Evolutionary conservation across 2,113 vertebrate genomes (phyloP).

Genomic region (Sander lucioperca): DNA sequence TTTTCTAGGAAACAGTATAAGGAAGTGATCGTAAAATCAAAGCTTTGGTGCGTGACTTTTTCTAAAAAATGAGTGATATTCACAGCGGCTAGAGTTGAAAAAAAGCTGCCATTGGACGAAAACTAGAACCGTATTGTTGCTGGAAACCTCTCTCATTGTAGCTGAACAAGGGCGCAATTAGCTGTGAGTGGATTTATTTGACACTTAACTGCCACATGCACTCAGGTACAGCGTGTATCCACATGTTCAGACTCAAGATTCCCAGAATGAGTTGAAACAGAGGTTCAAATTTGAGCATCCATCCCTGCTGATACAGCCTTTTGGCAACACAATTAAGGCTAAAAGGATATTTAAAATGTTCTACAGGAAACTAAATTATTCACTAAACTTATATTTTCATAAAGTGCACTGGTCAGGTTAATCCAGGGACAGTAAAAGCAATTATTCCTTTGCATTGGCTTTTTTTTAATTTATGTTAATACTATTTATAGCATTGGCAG

Average conservation of each 20-base stretch:
- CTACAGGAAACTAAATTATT: slow-evolving; percentile 56
- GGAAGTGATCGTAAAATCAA: slow-evolving; percentile 18
- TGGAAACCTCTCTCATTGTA: not conserved
- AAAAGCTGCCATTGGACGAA: not conserved
- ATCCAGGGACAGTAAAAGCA: slow-evolving; percentile 36
- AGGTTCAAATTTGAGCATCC: slow-evolving; percentile 14
- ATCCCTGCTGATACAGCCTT: slow-evolving; percentile 9
- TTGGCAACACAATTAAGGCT: slow-evolving; percentile 23
- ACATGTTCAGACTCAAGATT: not conserved
- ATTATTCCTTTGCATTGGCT: slow-evolving; percentile 19
- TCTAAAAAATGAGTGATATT: slow-evolving; percentile 5
- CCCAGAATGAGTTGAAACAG: not conserved
- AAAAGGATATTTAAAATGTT: slow-evolving; percentile 33
- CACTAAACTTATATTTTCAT: slow-evolving; percentile 19
- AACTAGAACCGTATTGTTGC: not conserved
- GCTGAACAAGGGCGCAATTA: slow-evolving; percentile 1
- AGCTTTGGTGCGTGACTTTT: not conserved
- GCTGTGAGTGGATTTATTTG: slow-evolving; percentile 25
- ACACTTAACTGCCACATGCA: slow-evolving; percentile 10
- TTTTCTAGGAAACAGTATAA: slow-evolving; percentile 13
- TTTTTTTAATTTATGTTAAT: slow-evolving; percentile 4
- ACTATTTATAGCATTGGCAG: not conserved
- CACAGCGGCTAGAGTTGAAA: not conserved
- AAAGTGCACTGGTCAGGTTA: slow-evolving; percentile 43
- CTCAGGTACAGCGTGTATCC: not conserved